These are phyloP conservation scores for Entomyzon cyanotis DNA, from an alignment of 2,113 vertebrate species.

Conservation along the genomic window DNA sequence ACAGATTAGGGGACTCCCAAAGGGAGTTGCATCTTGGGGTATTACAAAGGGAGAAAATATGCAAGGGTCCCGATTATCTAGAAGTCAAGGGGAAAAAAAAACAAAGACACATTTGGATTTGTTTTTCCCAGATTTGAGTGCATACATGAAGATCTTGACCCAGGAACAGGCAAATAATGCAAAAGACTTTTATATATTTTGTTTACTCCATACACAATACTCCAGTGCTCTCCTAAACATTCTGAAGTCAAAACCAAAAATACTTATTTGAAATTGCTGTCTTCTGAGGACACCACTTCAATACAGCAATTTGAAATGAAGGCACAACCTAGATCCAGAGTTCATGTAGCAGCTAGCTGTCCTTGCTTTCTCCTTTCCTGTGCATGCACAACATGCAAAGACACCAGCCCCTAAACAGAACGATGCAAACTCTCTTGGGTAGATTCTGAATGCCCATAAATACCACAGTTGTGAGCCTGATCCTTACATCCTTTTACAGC, in stretches of 20 bases:
- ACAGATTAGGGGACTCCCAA: constrained; percentile 65
- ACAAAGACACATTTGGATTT: not conserved
- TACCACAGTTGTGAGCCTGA: not conserved
- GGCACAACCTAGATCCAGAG: not conserved
- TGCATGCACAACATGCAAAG: not conserved
- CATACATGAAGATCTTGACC: not conserved
- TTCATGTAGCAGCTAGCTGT: not conserved
- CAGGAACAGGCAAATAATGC: not conserved
- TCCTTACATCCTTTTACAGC: not conserved
- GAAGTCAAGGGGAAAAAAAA: constrained; percentile 4
- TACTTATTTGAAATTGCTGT: not conserved
- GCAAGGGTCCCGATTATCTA: not conserved
- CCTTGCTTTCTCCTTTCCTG: not conserved
- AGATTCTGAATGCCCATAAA: not conserved
- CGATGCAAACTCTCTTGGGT: not conserved
- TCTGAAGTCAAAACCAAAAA: not conserved
- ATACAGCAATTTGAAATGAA: not conserved
- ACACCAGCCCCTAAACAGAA: not conserved
- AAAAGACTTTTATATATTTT: not conserved
- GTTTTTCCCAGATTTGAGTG: not conserved
- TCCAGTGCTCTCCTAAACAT: not conserved
- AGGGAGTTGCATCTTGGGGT: not conserved
- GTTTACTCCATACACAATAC: not conserved
- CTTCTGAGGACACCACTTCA: not conserved
- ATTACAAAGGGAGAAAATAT: constrained; percentile 26